These are phyloP conservation scores for Fregata magnificens DNA, from an alignment of 2,113 vertebrate species.

Conservation along the genomic window DNA sequence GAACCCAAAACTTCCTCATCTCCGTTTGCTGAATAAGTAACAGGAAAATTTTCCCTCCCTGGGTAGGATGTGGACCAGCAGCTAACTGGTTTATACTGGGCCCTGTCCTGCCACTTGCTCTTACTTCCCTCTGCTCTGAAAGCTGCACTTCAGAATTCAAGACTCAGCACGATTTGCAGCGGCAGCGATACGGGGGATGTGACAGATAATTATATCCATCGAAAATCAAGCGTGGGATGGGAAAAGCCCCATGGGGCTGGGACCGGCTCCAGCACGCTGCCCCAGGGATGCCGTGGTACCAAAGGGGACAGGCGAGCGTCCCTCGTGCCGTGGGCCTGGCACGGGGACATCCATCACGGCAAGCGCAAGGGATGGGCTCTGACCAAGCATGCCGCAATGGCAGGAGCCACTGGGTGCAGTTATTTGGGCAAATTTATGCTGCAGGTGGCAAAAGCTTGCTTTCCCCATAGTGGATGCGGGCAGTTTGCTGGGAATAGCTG, in stretches of 20 bases:
- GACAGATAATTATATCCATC: too few species aligned
- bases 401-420: background rate
- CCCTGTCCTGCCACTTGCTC: background rate
- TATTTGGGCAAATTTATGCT: background rate
- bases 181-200: rapidly evolving
- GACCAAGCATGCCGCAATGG: rapidly evolving
- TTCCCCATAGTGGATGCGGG: rapidly evolving
- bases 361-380: rapidly evolving
- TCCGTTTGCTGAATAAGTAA: background rate
- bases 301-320: background rate
- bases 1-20: background rate
- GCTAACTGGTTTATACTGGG: background rate
- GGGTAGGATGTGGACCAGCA: background rate
- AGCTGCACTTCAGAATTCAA: background rate
- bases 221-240: background rate
- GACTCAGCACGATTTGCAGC: background rate
- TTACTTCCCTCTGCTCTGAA: background rate
- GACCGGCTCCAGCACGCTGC: rapidly evolving
- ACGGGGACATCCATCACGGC: rapidly evolving
- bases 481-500: background rate
- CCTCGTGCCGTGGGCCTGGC: background rate
- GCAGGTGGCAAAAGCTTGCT: background rate
- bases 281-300: background rate
- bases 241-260: background rate
- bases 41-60: background rate